These are phyloP conservation scores for Callaeas wilsoni DNA, from an alignment of 2,113 vertebrate genomes.

Conservation along the genomic window DNA sequence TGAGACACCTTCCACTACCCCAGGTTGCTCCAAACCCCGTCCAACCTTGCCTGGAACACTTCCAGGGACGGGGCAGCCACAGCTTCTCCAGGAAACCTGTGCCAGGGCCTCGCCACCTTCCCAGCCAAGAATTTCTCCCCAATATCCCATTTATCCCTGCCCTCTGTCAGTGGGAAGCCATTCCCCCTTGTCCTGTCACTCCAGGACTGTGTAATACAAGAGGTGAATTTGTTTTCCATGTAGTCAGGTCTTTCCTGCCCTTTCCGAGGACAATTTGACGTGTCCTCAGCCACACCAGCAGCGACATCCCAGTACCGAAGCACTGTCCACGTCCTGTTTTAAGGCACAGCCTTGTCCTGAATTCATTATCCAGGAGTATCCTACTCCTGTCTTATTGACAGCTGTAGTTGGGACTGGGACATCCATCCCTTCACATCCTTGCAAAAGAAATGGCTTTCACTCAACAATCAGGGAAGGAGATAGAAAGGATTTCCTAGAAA, in stretches of 20 bases:
- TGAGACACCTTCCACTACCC: background rate
- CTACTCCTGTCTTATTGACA: background rate
- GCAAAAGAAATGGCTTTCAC: background rate
- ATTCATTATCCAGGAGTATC: background rate
- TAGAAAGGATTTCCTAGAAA: background rate
- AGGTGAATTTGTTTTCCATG: accelerated
- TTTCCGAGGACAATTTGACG: background rate
- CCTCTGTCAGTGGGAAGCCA: background rate
- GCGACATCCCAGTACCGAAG: too few relatives aligned
- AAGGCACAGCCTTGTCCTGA: background rate
- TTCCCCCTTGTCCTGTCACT: background rate
- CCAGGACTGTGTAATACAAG: background rate
- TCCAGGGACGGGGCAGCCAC: background rate
- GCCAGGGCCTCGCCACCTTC: background rate
- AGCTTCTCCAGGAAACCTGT: background rate
- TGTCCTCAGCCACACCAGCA: background rate
- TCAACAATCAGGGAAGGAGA: background rate
- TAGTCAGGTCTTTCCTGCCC: background rate
- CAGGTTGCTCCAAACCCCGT: background rate
- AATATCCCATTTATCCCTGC: background rate
- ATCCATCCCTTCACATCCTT: background rate
- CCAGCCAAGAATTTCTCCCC: background rate
- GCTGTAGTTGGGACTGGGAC: background rate
- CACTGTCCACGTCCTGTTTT: background rate
- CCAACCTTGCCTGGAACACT: background rate